A percentile compares a stretch with the other conserved stretches of the same genome.
phyloP scores from a whole-genome alignment of 2,888 invertebrate genomes.

The Teinopalpus imperialis region DNA sequence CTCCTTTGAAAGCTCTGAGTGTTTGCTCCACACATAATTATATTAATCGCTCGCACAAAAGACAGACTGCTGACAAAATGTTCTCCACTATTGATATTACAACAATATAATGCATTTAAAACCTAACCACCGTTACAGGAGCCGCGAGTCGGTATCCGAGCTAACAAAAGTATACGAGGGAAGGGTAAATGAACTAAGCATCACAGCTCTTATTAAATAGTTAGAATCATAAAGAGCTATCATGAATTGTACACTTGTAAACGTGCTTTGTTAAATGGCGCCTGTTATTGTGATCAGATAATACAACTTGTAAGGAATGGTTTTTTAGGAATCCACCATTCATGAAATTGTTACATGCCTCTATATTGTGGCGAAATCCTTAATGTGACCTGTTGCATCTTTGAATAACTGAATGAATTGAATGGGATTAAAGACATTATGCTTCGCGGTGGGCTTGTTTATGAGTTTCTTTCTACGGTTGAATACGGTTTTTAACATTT shows the following conservation, averaged over 20 bases:
- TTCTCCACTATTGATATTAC: constrained; percentile 75
- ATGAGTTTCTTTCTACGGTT: neutral
- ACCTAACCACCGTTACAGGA: constrained; percentile 62
- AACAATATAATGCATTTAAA: constrained; percentile 76
- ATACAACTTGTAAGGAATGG: constrained; percentile 79
- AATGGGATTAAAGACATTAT: constrained; percentile 32
- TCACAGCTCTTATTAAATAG: constrained; percentile 61
- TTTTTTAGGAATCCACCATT: constrained; percentile 79
- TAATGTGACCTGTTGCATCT: constrained; percentile 70
- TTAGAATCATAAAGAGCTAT: constrained; percentile 75
- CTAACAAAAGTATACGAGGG: constrained; percentile 37
- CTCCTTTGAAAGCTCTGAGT: constrained; percentile 37
- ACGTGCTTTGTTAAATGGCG: constrained; percentile 74
- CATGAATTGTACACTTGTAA: constrained; percentile 80
- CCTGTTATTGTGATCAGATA: constrained; percentile 77
- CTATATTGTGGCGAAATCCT: constrained; percentile 65
- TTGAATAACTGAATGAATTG: constrained; percentile 45
- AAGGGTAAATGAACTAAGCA: constrained; percentile 44
- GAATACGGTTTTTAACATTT: constrained; percentile 7
- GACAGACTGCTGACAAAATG: constrained; percentile 70
- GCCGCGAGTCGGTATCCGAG: constrained; percentile 37
- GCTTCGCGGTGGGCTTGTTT: constrained; percentile 8
- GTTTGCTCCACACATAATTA: constrained; percentile 65
- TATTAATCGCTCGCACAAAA: constrained; percentile 70
- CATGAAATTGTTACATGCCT: constrained; percentile 71